Evolutionary conservation across 2,888 invertebrate genomes (phyloP).

Genomic region (Meloe dianella): DNA sequence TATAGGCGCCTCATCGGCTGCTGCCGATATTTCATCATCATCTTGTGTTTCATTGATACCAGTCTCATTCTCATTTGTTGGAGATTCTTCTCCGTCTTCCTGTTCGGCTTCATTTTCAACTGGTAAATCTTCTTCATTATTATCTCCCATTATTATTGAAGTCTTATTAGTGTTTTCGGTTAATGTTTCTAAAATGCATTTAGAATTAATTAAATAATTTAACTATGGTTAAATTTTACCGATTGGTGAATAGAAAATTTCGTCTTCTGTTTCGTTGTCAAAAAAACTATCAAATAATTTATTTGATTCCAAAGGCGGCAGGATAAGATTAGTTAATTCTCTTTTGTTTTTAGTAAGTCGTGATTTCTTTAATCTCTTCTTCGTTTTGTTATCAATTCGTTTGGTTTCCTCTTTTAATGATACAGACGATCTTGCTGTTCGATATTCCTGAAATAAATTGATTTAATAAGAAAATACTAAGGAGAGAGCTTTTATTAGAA

Average conservation of each 20-base stretch:
- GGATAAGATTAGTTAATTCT: background rate
- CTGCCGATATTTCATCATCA: background rate
- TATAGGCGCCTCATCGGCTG: slow-evolving; percentile 4
- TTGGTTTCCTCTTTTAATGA: slow-evolving; percentile 5
- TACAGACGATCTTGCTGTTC: background rate
- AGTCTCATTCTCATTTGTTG: background rate
- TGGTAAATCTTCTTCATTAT: background rate
- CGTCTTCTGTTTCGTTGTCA: slow-evolving; percentile 21
- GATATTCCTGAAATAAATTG: background rate
- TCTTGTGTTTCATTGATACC: slow-evolving; percentile 9
- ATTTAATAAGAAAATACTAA: background rate
- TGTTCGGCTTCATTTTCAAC: background rate
- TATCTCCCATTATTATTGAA: background rate
- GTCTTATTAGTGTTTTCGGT: slow-evolving; percentile 23
- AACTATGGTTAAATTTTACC: slow-evolving; percentile 31
- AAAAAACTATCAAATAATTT: background rate
- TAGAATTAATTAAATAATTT: slow-evolving; percentile 16
- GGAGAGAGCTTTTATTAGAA: too few relatives aligned
- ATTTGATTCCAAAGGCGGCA: background rate
- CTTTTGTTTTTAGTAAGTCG: background rate
- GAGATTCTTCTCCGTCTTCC: background rate
- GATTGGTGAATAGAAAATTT: slow-evolving; percentile 44
- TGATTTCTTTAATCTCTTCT: background rate
- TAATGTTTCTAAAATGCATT: slow-evolving; percentile 10
- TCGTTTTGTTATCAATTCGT: background rate